Evolutionary conservation across 1,140 invertebrate species (phyloP), one percentile per base, ranked within the genome.

Genomic region (Pachyrhynchus sulphureomaculatus): DNA sequence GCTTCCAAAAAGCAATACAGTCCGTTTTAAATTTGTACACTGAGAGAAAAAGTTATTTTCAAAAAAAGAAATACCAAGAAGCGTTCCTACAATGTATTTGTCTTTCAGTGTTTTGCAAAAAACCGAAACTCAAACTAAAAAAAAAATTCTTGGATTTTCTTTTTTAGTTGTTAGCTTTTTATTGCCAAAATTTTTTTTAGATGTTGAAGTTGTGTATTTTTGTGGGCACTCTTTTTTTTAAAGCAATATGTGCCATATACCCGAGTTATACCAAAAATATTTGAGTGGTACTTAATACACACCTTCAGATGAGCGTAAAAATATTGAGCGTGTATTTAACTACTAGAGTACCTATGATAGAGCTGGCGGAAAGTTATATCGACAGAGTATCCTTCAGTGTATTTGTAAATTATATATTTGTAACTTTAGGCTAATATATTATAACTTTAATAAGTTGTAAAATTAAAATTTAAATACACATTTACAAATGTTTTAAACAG

Each of bases 341-440:
- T 75, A 75, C 73, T 75, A 75, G 72, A 73, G 73, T 75, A 75
- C 73, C 73, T 75, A 75, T 74, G 61, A 70, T 71, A 49, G 69
- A 68, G 73, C 66, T 73, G 73, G 71, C 65, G 66, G 63, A 73
- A 68, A 68, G 64, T 56, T 55, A 60, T 66, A 68, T 68, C 45
- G 67, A 62, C 64, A 69, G 68, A 68, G 67, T 63, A 68, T 67
- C 64, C 62, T 71, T 68, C 66, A 68, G 47, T 69, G 66, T 69
- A 72, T 62, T 65, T 72, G 67, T 71, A 73, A 72, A 69, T 68
- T 69, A 68, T 72, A 68, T 73, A 73, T 73, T 72, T 71, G 67
- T 69, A 71, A 69, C 53, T 63, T 66, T 72, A 72, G 69, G 64
- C 58, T 71, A 71, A 67, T 55, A 64, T 54, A 52, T 36, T 52